Conservation (phyloP, 2,888 invertebrate genomes). For the Tetropium fuscum region DNA sequence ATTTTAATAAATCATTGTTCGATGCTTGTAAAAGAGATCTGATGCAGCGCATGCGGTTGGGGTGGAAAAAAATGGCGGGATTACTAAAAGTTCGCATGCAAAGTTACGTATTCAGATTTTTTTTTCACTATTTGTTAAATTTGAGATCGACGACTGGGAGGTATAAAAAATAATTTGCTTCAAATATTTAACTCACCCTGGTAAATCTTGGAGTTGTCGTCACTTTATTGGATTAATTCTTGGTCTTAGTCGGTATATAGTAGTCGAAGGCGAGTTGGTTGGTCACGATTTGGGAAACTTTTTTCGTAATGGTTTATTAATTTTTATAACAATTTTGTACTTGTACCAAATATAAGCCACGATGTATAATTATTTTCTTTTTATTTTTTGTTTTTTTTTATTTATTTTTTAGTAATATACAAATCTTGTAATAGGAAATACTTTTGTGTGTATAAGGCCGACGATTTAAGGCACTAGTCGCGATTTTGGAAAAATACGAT, state of each 20-base stretch:
- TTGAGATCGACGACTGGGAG: too few relatives aligned
- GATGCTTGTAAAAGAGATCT: slow-evolving; percentile 35
- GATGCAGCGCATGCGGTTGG: slow-evolving; percentile 33
- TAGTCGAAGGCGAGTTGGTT: slow-evolving; percentile 41
- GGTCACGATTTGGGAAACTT: slow-evolving; percentile 52
- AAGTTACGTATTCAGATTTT: slow-evolving; percentile 17
- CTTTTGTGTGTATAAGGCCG: slow-evolving; percentile 62
- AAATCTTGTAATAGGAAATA: slow-evolving; percentile 62
- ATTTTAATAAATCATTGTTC: slow-evolving; percentile 45
- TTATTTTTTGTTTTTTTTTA: slow-evolving; percentile 53
- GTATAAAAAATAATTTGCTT: background rate
- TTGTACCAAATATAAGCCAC: slow-evolving; percentile 60
- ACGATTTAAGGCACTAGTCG: slow-evolving; percentile 67
- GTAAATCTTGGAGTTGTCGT: slow-evolving; percentile 29
- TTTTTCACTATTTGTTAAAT: background rate
- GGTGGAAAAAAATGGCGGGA: slow-evolving; percentile 22
- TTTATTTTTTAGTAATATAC: slow-evolving; percentile 62
- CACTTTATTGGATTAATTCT: slow-evolving; percentile 18
- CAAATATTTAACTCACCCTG: slow-evolving; percentile 34
- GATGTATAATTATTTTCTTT: slow-evolving; percentile 41
- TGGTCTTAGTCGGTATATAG: slow-evolving; percentile 36
- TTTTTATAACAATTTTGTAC: slow-evolving; percentile 57
- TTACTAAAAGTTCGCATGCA: slow-evolving; percentile 40
- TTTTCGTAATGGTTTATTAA: slow-evolving; percentile 46
- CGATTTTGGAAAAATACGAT: slow-evolving; percentile 62